Percentiles rank a stretch among this genome's conserved stretches.
Evolutionary conservation across 1,140 invertebrate genomes (phyloP).

Genomic region (Pogonomyrmex californicus): DNA sequence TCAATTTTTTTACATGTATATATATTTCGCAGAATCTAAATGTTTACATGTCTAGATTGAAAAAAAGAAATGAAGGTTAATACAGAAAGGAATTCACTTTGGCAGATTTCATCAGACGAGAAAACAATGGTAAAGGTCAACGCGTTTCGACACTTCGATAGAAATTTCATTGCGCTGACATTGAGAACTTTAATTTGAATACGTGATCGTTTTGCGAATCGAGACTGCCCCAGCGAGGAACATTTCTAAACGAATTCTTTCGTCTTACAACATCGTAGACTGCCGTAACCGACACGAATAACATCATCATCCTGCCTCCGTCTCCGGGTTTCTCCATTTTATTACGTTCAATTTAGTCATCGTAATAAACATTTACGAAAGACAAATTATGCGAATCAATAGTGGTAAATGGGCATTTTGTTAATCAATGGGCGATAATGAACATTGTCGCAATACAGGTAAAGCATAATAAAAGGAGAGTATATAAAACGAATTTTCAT

Average conservation of each 20-base stretch:
- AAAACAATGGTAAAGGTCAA: background rate
- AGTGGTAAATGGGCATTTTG: background rate
- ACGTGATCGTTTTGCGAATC: constrained; percentile 34
- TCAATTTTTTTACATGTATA: background rate
- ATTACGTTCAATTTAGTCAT: constrained; percentile 6
- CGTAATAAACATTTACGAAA: background rate
- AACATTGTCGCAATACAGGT: background rate
- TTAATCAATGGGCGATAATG: background rate
- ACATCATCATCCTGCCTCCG: constrained; percentile 4
- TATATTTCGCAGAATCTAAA: background rate
- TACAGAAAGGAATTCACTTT: background rate
- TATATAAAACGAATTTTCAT: background rate
- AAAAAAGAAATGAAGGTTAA: background rate
- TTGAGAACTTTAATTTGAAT: background rate
- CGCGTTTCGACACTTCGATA: constrained; percentile 28
- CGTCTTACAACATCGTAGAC: constrained; percentile 34
- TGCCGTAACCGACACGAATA: constrained; percentile 19
- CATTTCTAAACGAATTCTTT: constrained; percentile 53
- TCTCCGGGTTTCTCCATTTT: constrained; percentile 6
- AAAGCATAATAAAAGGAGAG: background rate
- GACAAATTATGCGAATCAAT: background rate
- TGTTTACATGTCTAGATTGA: background rate
- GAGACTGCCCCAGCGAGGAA: background rate
- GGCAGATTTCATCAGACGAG: background rate
- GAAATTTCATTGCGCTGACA: constrained; percentile 46